phyloP scores from a whole-genome alignment of 2,888 invertebrate species.

The Eueremaeus valkanovi region DNA sequence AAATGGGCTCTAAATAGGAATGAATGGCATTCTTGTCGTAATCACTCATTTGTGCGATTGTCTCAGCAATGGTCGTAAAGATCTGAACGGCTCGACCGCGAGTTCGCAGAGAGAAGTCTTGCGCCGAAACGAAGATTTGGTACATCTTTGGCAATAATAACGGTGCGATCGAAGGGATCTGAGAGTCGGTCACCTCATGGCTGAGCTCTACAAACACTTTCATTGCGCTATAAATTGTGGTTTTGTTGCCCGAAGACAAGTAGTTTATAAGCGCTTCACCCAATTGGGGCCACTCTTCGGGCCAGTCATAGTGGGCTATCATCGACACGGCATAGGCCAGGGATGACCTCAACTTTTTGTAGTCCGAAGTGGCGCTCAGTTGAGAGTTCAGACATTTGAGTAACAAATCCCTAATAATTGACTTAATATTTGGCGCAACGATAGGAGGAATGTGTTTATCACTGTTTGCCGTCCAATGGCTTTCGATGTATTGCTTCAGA shows the following conservation, averaged over 20 bases:
- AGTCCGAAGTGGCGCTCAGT: neutral
- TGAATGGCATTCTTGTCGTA: slow-evolving; percentile 60
- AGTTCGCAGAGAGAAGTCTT: slow-evolving; percentile 54
- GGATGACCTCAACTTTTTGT: slow-evolving; percentile 58
- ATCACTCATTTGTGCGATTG: slow-evolving; percentile 58
- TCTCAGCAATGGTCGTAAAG: slow-evolving; percentile 61
- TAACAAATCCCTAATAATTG: slow-evolving; percentile 41
- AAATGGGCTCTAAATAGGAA: slow-evolving; percentile 62
- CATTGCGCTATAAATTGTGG: slow-evolving; percentile 67
- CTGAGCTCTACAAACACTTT: slow-evolving; percentile 62
- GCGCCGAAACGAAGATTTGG: slow-evolving; percentile 58
- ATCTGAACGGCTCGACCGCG: slow-evolving; percentile 65
- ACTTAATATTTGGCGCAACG: slow-evolving; percentile 54
- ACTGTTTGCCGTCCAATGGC: slow-evolving; percentile 62
- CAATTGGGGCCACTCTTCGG: slow-evolving; percentile 65
- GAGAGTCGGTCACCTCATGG: slow-evolving; percentile 62
- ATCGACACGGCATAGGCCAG: slow-evolving; percentile 68
- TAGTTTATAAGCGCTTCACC: slow-evolving; percentile 65
- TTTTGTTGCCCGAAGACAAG: slow-evolving; percentile 57
- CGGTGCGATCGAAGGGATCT: slow-evolving; percentile 65
- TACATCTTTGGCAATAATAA: slow-evolving; percentile 66
- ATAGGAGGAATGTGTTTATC: slow-evolving; percentile 60
- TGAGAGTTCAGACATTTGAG: slow-evolving; percentile 25
- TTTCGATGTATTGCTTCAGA: slow-evolving; percentile 66
- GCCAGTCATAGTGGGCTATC: slow-evolving; percentile 70